Evolutionary conservation across 2,888 invertebrate species (phyloP), one percentile per base, ranked within the genome.

Genomic region (Hyalella azteca): DNA sequence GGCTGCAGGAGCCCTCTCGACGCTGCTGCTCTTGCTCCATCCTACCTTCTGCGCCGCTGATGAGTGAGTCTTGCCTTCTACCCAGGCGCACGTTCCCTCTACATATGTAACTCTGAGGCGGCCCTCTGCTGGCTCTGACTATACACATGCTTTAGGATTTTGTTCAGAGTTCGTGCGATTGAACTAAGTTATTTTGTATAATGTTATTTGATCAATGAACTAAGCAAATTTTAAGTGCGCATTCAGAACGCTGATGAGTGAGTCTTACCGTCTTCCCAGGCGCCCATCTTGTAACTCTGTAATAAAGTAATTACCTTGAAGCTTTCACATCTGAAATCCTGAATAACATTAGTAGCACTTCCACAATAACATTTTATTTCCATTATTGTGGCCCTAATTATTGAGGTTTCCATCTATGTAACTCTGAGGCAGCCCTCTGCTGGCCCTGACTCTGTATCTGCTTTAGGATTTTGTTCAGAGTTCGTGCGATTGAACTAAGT

Each of bases 211-310:
- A n/a, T n/a, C n/a, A n/a, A n/a, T n/a, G n/a, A n/a, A n/a, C n/a
- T n/a, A n/a, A n/a, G n/a, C n/a, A n/a, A n/a, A n/a, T n/a, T n/a
- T n/a, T n/a, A n/a, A n/a, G n/a, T n/a, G n/a, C n/a, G n/a, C n/a
- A n/a, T n/a, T n/a, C n/a, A n/a, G n/a, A n/a, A n/a, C 3, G 66
- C 66, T 36, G 29, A 66, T 36, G 66, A 66, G 66, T 66, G 19
- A 66, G 66, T 66, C 54, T 26, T 50, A 22, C 15, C 19, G 5
- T 19, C 15, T 45, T 11, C 7, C 15, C 9, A 15, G 2, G 5
- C n/a, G 15, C 3, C 2, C 22, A 22, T 19, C 7, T 29, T n/a
- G n/a, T n/a, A n/a, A n/a, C n/a, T n/a, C n/a, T n/a, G n/a, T n/a
- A n/a, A n/a, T n/a, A n/a, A n/a, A n/a, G n/a, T n/a, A n/a, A n/a